Evolutionary conservation across 2,113 vertebrate species (phyloP).

Genomic region (Chauna torquata): DNA sequence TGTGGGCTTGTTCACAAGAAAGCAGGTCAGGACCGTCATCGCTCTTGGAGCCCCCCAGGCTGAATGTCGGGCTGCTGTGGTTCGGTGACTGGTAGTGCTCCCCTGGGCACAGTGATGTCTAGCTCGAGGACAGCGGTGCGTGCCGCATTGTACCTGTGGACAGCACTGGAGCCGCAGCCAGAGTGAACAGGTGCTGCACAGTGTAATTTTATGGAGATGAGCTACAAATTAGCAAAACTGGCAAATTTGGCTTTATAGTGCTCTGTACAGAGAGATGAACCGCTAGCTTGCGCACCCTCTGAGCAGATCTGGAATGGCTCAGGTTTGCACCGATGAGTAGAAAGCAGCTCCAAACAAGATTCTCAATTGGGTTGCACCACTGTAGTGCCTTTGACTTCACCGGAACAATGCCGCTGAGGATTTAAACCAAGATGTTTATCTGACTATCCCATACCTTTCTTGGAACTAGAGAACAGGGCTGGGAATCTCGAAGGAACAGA

Average conservation of each 20-base stretch:
- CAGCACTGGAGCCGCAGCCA: neutral
- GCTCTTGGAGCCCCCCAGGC: neutral
- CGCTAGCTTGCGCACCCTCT: neutral
- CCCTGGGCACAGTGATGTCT: neutral
- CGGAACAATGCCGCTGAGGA: neutral
- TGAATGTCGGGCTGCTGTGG: neutral
- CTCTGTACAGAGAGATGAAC: neutral
- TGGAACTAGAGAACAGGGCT: neutral
- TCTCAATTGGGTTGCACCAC: neutral
- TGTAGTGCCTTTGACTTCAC: neutral
- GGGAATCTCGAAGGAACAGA: neutral
- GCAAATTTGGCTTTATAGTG: neutral
- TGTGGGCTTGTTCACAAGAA: neutral
- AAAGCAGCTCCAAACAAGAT: neutral
- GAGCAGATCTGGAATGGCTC: neutral
- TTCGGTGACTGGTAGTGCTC: neutral
- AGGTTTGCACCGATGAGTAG: neutral
- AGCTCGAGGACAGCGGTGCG: neutral
- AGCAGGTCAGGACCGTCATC: neutral
- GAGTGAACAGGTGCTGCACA: neutral
- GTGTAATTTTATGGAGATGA: neutral
- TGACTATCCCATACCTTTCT: neutral
- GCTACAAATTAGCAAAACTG: neutral
- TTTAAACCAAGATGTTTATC: neutral
- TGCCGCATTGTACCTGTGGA: rapidly evolving